Evolutionary conservation across 2,797 vertebrate species (phyloP).

Genomic region (Ceyx erithaca): DNA sequence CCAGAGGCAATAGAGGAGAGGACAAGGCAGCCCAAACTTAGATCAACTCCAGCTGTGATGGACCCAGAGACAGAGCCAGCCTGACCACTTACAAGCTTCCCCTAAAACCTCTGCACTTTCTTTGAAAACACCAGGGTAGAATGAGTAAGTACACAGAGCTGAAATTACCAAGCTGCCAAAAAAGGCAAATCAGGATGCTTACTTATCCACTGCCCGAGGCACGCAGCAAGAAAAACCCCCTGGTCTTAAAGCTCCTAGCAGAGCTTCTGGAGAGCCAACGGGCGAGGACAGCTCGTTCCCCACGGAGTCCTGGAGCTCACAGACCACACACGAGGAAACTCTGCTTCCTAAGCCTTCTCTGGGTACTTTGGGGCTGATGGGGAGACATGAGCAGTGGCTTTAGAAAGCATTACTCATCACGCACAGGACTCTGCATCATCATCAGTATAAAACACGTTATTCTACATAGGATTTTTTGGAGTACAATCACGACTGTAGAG

Average conservation of each 20-base stretch:
- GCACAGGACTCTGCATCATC: neutral
- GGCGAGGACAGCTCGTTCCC: neutral
- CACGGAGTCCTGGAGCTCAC: neutral
- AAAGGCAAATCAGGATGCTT: neutral
- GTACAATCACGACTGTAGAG: neutral
- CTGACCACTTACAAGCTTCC: neutral
- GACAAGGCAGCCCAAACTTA: constrained; percentile 50
- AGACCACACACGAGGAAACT: neutral
- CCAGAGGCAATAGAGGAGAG: constrained; percentile 38
- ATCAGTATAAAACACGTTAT: neutral
- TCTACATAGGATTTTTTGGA: neutral
- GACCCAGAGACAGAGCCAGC: neutral
- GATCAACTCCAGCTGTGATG: constrained; percentile 65
- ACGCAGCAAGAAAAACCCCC: neutral
- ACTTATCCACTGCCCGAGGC: neutral
- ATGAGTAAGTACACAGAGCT: neutral
- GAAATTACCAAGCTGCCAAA: neutral
- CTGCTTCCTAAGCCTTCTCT: neutral
- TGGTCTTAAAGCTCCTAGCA: neutral
- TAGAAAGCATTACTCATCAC: neutral
- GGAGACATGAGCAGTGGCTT: neutral
- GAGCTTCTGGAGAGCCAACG: neutral
- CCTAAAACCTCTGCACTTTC: constrained; percentile 20
- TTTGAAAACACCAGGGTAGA: constrained; percentile 26
- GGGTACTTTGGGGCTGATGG: neutral